These are phyloP conservation scores for Odocoileus hemionus DNA, from an alignment of 2,113 vertebrate species.

Conservation along the genomic window DNA sequence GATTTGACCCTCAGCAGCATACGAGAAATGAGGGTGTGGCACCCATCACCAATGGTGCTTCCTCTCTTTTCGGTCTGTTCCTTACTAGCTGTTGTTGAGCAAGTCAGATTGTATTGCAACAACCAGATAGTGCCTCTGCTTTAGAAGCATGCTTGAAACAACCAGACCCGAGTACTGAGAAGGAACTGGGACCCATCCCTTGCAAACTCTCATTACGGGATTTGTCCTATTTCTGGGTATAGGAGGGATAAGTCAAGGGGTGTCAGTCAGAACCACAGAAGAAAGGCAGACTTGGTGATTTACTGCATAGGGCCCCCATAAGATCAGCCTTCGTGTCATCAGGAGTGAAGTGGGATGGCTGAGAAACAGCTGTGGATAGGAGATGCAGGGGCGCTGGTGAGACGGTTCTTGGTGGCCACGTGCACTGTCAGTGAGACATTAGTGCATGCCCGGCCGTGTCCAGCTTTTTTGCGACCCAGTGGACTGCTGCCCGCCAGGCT, in stretches of 20 bases:
- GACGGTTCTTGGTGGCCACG: neutral
- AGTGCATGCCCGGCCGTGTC: neutral
- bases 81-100: neutral
- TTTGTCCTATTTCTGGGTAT: neutral
- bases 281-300: neutral
- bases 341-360: neutral
- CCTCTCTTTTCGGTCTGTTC: neutral
- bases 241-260: neutral
- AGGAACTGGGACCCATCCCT: neutral
- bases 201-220: neutral
- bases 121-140: neutral
- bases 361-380: neutral
- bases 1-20: neutral
- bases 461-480: accelerated
- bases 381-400: neutral
- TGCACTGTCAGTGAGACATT: neutral
- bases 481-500: neutral
- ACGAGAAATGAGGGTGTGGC: neutral
- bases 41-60: accelerated
- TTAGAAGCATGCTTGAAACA: neutral
- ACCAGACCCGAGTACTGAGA: neutral
- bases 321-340: neutral
- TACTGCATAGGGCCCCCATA: neutral
- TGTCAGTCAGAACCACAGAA: neutral
- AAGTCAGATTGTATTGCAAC: neutral